These are phyloP conservation scores for Heliothis virescens DNA, from an alignment of 1,140 invertebrate species.

Conservation along the genomic window DNA sequence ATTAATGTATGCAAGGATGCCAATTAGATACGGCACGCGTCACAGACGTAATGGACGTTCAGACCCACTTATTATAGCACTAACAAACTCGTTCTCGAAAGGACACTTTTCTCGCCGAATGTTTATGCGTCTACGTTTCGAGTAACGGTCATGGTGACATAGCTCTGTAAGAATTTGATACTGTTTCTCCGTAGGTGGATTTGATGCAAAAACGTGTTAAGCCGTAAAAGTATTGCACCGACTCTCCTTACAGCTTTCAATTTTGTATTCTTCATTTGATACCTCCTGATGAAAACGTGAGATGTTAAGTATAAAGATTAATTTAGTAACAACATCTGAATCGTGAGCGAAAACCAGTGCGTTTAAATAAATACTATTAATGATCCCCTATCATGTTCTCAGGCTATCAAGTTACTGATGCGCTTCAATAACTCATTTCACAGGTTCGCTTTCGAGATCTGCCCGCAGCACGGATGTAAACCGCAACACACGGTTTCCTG, in stretches of 20 bases:
- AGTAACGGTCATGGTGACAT: constrained; percentile 73
- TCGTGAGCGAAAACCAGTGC: constrained; percentile 6
- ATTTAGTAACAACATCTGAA: not conserved
- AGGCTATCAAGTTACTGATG: constrained; percentile 71
- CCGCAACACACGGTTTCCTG: constrained; percentile 68
- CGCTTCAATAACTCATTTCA: constrained; percentile 82
- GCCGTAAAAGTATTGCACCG: constrained; percentile 32
- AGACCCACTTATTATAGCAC: constrained; percentile 59
- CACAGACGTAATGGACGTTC: constrained; percentile 57
- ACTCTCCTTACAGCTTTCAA: constrained; percentile 16
- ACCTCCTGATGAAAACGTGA: not conserved
- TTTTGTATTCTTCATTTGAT: not conserved
- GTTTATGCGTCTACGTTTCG: constrained; percentile 59
- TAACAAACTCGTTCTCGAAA: constrained; percentile 59
- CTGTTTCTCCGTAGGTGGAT: constrained; percentile 64
- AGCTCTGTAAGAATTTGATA: constrained; percentile 65
- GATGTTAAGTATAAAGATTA: not conserved
- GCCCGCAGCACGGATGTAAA: constrained; percentile 69
- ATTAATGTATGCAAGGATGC: constrained; percentile 77
- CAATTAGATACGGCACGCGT: constrained; percentile 76
- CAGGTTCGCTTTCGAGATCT: constrained; percentile 81
- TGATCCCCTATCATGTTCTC: constrained; percentile 63
- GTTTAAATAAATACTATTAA: constrained; percentile 40
- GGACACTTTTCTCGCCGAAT: constrained; percentile 60
- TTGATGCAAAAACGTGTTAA: constrained; percentile 57